Base-by-base conservation (phyloP, 2,797 vertebrate genomes). In the Sibirionetta formosa region DNA sequence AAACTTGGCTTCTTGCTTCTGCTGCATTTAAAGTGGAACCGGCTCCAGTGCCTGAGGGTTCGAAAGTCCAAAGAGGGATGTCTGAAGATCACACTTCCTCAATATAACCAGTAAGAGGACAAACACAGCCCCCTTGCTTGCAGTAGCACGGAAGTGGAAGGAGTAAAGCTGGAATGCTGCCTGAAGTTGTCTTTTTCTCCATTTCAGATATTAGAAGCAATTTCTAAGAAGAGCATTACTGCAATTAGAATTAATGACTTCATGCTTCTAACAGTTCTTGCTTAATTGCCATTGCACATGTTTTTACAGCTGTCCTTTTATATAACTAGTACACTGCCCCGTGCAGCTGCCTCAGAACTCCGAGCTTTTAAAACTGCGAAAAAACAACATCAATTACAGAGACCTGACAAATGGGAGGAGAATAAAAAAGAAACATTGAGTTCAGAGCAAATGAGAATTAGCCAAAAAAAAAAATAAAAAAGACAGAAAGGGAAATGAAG, bases 271-370 rank as follows among this genome's bases (percentile, higher is more conserved):
- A 73, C 86, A 82, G 92, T 51, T 78, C 86, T 97, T 91, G 82
- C 93, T 92, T 96, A 94, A 86, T 96, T 97, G 82, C 93, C 0
- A 1, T 92, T 51, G 31, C 86, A 95, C 94, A 68, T 97, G 92
- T 97, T 98, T 98, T 97, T 96, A 97, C 95, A 97, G 97, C 95
- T 98, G 96, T 80, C 82, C 88, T 95, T 97, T 96, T 85, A 78
- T 85, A 51, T 79, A 90, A 90, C 65, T 71, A 65, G n/a, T 77
- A 77, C 66, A 26, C 76, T 94, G 54, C 38, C 38, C 76, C 13
- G 1, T 86, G 86, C 73, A 68, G 90, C 88, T 96, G 91, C 78
- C 83, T 83, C 60, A 38, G 46, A 33, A 50, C 50, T 91, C 80
- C 64, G 50, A 94, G 50, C 46, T 88, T 95, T 75, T 48, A 93